Evolutionary conservation across 1,140 invertebrate species (phyloP).

Genomic region (Cotesia chilonis): DNA sequence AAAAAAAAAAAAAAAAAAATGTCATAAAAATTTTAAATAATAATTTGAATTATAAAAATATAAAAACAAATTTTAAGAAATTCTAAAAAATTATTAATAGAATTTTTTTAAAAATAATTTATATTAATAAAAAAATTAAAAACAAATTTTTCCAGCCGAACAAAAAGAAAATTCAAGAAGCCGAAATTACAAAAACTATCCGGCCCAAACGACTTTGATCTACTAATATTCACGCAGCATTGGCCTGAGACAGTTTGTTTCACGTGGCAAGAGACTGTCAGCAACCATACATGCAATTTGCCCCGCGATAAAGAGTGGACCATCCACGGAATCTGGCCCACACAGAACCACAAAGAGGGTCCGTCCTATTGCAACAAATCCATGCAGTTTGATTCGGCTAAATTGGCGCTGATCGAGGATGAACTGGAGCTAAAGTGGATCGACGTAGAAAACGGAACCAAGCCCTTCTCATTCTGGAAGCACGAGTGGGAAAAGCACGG

Average conservation of each 20-base stretch:
- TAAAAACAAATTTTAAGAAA: no score
- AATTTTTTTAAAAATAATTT: no score
- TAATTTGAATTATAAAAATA: no score
- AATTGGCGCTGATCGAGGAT: constrained; percentile 69
- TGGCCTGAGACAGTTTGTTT: constrained; percentile 82
- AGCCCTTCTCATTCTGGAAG: constrained; percentile 74
- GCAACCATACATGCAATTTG: constrained; percentile 70
- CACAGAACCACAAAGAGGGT: constrained; percentile 72
- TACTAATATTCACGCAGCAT: constrained; percentile 81
- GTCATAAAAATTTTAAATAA: no score
- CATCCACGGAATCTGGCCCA: constrained; percentile 86
- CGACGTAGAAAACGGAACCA: constrained; percentile 73
- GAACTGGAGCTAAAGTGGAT: constrained; percentile 76
- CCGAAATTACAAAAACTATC: no score
- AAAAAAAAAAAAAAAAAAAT: no score
- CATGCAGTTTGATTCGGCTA: constrained; percentile 71
- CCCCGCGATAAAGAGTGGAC: constrained; percentile 75
- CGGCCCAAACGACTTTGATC: constrained; percentile 70
- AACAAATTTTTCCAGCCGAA: no score
- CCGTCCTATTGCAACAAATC: constrained; percentile 76
- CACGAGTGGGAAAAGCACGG: constrained; percentile 90
- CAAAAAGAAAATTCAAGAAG: no score
- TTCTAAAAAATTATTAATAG: no score
- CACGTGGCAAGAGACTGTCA: constrained; percentile 72
- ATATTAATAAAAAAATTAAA: no score